A percentile compares a stretch with the other conserved stretches of the same genome.
Conservation (phyloP, 2,113 vertebrate species). For the Pollimyrus isidori region DNA sequence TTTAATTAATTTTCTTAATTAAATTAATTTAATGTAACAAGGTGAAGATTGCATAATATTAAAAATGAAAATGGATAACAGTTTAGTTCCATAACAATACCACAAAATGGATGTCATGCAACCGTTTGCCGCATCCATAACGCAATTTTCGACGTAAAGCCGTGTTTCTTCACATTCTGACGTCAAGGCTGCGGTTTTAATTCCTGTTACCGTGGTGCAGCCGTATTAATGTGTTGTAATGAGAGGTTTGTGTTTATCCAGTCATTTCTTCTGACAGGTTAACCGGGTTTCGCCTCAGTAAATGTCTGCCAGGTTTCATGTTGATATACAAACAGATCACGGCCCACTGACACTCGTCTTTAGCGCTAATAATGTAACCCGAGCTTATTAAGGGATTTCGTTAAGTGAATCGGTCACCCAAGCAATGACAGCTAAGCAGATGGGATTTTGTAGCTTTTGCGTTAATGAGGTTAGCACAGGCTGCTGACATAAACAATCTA, state of each 20-base stretch:
- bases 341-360: conserved; percentile 43
- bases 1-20: background rate
- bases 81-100: background rate
- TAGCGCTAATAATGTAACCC: conserved; percentile 40
- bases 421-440: conserved; percentile 34
- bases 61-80: background rate
- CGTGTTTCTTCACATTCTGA: background rate
- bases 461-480: conserved; percentile 48
- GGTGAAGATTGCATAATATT: background rate
- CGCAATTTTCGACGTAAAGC: background rate
- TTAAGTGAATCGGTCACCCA: conserved; percentile 40
- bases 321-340: conserved; percentile 49
- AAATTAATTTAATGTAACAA: background rate
- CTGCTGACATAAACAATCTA: conserved; percentile 53
- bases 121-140: background rate
- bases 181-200: background rate
- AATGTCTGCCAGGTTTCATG: conserved; percentile 31
- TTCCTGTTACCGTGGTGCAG: background rate
- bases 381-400: conserved; percentile 29
- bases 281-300: conserved; percentile 19
- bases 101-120: background rate
- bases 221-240: conserved; percentile 29
- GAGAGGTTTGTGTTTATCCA: conserved; percentile 44
- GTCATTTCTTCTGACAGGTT: conserved; percentile 38
- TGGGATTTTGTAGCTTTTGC: conserved; percentile 27